Evolutionary conservation across 2,113 vertebrate genomes (phyloP).

Genomic region (Mirounga angustirostris): DNA sequence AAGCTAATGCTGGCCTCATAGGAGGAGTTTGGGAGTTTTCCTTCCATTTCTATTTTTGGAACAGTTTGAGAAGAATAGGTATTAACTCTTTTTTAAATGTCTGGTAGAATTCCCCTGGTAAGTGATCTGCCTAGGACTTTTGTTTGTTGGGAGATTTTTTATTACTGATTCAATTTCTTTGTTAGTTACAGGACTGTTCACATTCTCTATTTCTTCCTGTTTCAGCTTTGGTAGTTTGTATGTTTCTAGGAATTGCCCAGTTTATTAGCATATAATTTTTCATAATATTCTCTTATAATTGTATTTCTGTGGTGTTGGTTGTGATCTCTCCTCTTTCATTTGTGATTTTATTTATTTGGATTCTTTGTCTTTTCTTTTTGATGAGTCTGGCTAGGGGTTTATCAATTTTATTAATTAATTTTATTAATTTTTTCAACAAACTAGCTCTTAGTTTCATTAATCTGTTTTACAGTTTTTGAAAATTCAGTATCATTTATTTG

Average conservation of each 20-base stretch:
- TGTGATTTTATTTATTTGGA: too few relatives aligned
- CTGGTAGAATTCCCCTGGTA: neutral
- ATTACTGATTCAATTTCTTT: neutral
- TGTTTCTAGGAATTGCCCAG: neutral
- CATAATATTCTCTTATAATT: neutral
- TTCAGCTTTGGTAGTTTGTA: neutral
- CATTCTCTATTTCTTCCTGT: neutral
- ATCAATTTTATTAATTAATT: too few relatives aligned
- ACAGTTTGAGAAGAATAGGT: neutral
- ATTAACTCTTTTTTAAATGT: neutral
- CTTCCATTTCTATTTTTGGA: neutral
- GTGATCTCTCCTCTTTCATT: too few relatives aligned
- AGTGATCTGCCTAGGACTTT: neutral
- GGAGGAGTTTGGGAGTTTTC: neutral
- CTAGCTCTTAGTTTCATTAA: too few relatives aligned
- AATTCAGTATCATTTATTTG: too few relatives aligned
- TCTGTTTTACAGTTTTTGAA: too few relatives aligned
- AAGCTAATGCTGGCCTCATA: neutral
- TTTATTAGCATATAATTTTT: neutral
- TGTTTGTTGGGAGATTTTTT: neutral
- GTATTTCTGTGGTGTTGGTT: neutral
- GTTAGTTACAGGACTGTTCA: neutral
- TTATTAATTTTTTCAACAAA: too few relatives aligned
- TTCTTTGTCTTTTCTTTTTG: too few relatives aligned
- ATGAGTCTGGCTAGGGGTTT: too few relatives aligned